A percentile compares a stretch with the other conserved stretches of the same genome.
These are phyloP conservation scores for Aporophyla nigra DNA, from an alignment of 2,888 invertebrate genomes.

Conservation along the genomic window DNA sequence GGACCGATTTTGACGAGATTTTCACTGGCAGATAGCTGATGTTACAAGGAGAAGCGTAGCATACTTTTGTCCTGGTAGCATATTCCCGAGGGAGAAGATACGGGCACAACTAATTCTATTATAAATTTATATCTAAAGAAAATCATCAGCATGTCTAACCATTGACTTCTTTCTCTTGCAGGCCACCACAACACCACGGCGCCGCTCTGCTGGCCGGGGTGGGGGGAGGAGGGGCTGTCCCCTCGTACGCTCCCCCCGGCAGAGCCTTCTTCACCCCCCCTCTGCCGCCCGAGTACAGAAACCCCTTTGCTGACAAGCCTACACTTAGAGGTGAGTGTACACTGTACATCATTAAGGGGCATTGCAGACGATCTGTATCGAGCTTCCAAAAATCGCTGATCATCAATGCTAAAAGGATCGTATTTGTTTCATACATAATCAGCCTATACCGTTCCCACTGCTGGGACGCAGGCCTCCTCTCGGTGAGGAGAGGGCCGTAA, in stretches of 20 bases:
- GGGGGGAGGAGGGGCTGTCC: constrained; percentile 92
- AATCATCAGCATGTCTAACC: constrained; percentile 7
- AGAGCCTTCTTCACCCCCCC: constrained; percentile 95
- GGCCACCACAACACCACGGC: constrained; percentile 90
- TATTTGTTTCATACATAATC: no score
- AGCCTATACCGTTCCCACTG: no score
- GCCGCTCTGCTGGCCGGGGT: constrained; percentile 91
- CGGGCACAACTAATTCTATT: neutral
- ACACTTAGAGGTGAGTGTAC: constrained; percentile 92
- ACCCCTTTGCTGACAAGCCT: constrained; percentile 97
- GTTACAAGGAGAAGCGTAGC: no score
- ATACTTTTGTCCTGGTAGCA: no score
- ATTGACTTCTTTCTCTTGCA: constrained; percentile 67
- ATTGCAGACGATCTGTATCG: neutral
- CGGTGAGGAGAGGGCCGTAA: no score
- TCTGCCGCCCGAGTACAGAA: constrained; percentile 95
- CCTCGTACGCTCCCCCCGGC: constrained; percentile 96
- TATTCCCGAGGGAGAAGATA: no score
- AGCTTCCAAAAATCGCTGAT: neutral
- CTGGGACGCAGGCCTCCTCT: no score
- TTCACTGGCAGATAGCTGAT: no score
- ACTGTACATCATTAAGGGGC: neutral
- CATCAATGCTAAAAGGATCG: neutral
- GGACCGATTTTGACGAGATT: no score
- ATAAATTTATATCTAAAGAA: neutral